These are phyloP conservation scores for Catharus fuscescens DNA, from an alignment of 2,113 vertebrate species.

Conservation along the genomic window DNA sequence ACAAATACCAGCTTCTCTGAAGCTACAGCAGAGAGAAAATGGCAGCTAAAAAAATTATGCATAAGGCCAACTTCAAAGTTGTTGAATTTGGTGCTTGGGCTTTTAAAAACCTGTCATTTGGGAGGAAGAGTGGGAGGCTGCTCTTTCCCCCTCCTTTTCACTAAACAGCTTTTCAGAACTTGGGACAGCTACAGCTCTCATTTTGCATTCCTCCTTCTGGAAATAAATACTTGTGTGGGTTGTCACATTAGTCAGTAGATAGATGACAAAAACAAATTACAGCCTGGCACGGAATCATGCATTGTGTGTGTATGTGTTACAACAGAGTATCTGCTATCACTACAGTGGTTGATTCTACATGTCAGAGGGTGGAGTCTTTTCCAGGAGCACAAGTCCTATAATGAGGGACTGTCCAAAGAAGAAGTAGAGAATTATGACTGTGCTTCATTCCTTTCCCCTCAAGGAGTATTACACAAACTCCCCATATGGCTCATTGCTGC, in stretches of 20 bases:
- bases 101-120: constrained; percentile 57
- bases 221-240: constrained; percentile 67
- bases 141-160: constrained; percentile 45
- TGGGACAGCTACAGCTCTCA: constrained; percentile 46
- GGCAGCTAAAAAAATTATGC: background rate
- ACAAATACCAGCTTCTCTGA: constrained; percentile 20
- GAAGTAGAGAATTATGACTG: constrained; percentile 6
- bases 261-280: constrained; percentile 67
- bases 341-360: background rate
- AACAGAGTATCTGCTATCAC: background rate
- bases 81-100: constrained; percentile 32
- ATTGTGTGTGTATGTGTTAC: background rate
- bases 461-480: constrained; percentile 25
- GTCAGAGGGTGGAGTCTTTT: background rate
- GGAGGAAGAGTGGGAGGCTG: constrained; percentile 35
- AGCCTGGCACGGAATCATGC: constrained; percentile 2
- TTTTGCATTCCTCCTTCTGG: constrained; percentile 65
- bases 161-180: constrained; percentile 37
- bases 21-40: constrained; percentile 28
- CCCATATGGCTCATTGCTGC: constrained; percentile 34
- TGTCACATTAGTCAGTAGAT: constrained; percentile 65
- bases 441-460: constrained; percentile 12
- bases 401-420: constrained; percentile 31
- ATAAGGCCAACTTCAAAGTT: constrained; percentile 40
- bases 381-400: background rate